A percentile compares a stretch with the other conserved stretches of the same genome.
Evolutionary conservation across 2,888 invertebrate species (phyloP).

Genomic region (Cynaeus angustus): DNA sequence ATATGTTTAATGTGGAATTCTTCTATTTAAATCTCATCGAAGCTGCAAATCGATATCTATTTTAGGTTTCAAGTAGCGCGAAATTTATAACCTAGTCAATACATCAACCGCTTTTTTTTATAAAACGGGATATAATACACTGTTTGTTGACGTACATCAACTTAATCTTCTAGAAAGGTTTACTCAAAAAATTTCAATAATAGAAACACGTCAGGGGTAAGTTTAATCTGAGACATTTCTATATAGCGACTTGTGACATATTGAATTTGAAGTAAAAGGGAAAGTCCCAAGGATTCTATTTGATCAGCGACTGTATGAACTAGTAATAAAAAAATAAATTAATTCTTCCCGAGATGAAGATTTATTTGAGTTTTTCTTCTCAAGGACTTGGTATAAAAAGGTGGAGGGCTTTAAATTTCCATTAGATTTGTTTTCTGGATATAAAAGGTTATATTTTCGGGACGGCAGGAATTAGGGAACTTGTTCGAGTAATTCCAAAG

Average conservation of each 20-base stretch:
- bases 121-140: not conserved
- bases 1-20: not conserved
- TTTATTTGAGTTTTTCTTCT: constrained; percentile 1
- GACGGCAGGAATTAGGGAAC: constrained; percentile 32
- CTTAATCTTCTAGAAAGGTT: constrained; percentile 17
- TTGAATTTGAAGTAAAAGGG: constrained; percentile 25
- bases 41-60: constrained; percentile 33
- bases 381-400: not conserved
- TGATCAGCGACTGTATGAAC: not conserved
- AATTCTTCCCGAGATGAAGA: constrained; percentile 1
- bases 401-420: constrained; percentile 32
- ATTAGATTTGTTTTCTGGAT: constrained; percentile 29
- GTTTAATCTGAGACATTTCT: constrained; percentile 21
- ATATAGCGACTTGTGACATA: constrained; percentile 21
- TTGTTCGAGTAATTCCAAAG: constrained; percentile 36
- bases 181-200: constrained; percentile 18
- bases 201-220: constrained; percentile 8
- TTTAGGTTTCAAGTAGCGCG: constrained; percentile 12
- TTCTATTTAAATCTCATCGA: constrained; percentile 27
- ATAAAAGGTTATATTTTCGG: constrained; percentile 31
- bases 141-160: not conserved
- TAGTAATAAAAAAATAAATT: constrained; percentile 19
- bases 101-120: constrained; percentile 5
- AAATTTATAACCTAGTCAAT: constrained; percentile 23
- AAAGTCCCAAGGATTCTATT: constrained; percentile 11